Evolutionary conservation across 2,113 vertebrate genomes (phyloP), one percentile per base, ranked within the genome.

Genomic region (Corynorhinus townsendii): DNA sequence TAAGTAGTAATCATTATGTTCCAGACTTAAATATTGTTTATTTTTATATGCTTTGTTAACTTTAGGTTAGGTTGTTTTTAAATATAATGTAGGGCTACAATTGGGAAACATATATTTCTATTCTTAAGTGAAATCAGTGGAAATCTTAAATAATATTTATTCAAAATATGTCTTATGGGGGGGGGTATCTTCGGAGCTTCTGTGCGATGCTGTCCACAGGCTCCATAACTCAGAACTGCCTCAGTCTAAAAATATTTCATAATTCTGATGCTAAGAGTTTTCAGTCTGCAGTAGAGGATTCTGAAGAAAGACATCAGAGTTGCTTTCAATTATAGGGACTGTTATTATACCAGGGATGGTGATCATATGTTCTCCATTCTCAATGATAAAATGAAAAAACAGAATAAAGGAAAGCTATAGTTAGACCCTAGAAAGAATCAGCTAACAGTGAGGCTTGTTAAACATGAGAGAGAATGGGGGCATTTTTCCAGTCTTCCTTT

Each of bases 131-230:
- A 94, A 86, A 96, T 94, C 43, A 76, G 45, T 89, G 64, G 6
- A 22, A 89, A 43, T 84, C 69, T 93, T 91, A 80, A 86, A 59
- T 72, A 91, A 68, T 90, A 92, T 94, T 76, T 94, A 95, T 81
- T 85, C 52, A 89, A 91, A 96, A 81, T 93, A 90, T 49, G 52
- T 77, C n/a, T 77, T 81, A 52, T 4, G 33, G 22, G 43, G 52
- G 22, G 35, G 11, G 12, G 59, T 71, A 20, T 80, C 66, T 84
- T 89, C 38, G 26, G 75, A 76, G 64, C 3, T 26, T 68, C 79
- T 94, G 59, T 92, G 40, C 94, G 84, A 82, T 81, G 75, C 40
- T 22, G 15, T 93, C 92, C 64, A 95, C 45, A 11, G 76, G 49
- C 76, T 94, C 56, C 26, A 24, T 11, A 86, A 45, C 47, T 94